Evolutionary conservation across 1,140 invertebrate genomes (phyloP).

Genomic region (Yoshiicerus persimilis): DNA sequence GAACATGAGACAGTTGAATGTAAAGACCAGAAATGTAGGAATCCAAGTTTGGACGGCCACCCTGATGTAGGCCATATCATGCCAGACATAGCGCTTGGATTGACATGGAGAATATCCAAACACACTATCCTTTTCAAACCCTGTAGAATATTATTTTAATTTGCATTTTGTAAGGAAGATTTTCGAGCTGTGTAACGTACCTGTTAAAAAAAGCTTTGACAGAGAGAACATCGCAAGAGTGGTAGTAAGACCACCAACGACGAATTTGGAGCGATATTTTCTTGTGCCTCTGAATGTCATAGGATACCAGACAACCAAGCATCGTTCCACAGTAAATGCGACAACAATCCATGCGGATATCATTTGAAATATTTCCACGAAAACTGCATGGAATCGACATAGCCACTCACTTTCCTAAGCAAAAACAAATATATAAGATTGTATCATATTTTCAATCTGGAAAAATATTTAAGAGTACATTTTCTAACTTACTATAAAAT

Average conservation of each 20-base stretch:
- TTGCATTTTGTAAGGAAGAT: background rate
- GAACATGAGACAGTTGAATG: constrained; percentile 54
- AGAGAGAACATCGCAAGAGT: constrained; percentile 29
- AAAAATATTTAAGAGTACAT: constrained; percentile 17
- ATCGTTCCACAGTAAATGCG: constrained; percentile 44
- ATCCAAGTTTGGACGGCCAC: constrained; percentile 55
- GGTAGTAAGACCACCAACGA: background rate
- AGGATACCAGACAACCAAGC: constrained; percentile 44
- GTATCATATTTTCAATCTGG: too few species aligned
- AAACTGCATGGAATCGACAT: constrained; percentile 42
- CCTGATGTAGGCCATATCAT: constrained; percentile 53
- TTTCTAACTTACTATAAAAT: constrained; percentile 52
- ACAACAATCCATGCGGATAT: constrained; percentile 47
- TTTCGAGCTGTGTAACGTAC: background rate
- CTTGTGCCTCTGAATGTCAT: constrained; percentile 15
- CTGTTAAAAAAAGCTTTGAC: constrained; percentile 43
- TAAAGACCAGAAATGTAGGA: constrained; percentile 53
- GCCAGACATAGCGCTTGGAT: constrained; percentile 52
- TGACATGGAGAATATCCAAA: constrained; percentile 54
- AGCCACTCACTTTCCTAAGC: constrained; percentile 39
- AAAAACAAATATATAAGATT: background rate
- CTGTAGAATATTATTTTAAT: constrained; percentile 35
- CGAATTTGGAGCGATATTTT: constrained; percentile 27
- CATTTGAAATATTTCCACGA: constrained; percentile 45
- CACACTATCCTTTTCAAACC: constrained; percentile 55